phyloP scores from a whole-genome alignment of 2,888 invertebrate species.

The Diarsia dahlii region DNA sequence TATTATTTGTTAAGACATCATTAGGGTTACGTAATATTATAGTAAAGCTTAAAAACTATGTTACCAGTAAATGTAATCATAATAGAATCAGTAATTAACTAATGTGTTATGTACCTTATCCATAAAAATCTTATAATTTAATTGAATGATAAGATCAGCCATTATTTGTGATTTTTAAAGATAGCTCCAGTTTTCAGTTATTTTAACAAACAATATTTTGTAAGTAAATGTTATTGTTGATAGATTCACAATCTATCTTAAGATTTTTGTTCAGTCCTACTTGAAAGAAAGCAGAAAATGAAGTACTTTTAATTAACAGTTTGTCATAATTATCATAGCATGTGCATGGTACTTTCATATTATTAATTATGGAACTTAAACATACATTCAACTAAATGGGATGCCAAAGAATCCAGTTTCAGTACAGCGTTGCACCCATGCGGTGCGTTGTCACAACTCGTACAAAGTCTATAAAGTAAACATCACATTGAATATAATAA shows the following conservation, averaged over 20 bases:
- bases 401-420: slow-evolving; percentile 96
- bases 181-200: neutral
- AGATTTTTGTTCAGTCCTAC: neutral
- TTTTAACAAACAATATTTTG: neutral
- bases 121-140: slow-evolving; percentile 19
- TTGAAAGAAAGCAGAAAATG: neutral
- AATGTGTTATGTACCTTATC: slow-evolving; percentile 35
- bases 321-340: neutral
- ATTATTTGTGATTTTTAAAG: neutral
- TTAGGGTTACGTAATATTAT: neutral
- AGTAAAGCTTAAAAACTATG: neutral
- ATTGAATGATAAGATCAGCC: slow-evolving; percentile 23
- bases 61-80: neutral
- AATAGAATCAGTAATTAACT: slow-evolving; percentile 10
- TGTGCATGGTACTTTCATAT: neutral
- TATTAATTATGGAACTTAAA: slow-evolving; percentile 76
- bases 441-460: slow-evolving; percentile 97
- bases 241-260: neutral
- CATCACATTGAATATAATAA: slow-evolving; percentile 37
- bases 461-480: slow-evolving; percentile 92
- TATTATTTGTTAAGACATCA: neutral
- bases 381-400: slow-evolving; percentile 97
- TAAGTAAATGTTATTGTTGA: neutral
- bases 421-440: slow-evolving; percentile 96
- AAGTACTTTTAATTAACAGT: neutral